Conservation (phyloP, 2,113 vertebrate genomes). For the Oplegnathus fasciatus region DNA sequence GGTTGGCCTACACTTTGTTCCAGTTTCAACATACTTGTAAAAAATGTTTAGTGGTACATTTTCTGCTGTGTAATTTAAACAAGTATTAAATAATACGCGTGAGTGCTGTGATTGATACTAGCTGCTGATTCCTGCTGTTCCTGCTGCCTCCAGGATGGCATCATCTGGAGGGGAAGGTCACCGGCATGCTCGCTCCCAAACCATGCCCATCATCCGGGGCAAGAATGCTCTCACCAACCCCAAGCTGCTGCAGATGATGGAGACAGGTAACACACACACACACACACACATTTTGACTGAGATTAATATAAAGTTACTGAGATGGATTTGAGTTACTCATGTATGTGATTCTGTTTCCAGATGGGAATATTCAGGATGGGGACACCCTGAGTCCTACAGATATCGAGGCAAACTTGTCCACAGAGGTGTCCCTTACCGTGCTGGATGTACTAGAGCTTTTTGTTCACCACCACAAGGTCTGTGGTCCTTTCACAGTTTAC, state of each 20-base stretch:
- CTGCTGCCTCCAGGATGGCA: slow-evolving; percentile 90
- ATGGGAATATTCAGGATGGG: slow-evolving; percentile 89
- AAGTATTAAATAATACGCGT: background rate
- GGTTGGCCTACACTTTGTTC: background rate
- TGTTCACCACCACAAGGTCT: slow-evolving; percentile 93
- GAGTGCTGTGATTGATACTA: background rate
- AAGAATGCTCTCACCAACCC: slow-evolving; percentile 97
- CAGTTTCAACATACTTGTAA: too few relatives aligned
- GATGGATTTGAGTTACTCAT: background rate
- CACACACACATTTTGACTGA: background rate
- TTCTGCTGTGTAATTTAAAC: background rate
- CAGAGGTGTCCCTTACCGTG: slow-evolving; percentile 94
- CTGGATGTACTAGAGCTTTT: slow-evolving; percentile 95
- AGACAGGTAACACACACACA: slow-evolving; percentile 86
- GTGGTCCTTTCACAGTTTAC: slow-evolving; percentile 8
- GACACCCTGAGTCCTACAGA: slow-evolving; percentile 92
- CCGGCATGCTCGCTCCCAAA: slow-evolving; percentile 95
- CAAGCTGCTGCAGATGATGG: slow-evolving; percentile 97
- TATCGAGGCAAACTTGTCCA: slow-evolving; percentile 94
- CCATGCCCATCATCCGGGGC: slow-evolving; percentile 95
- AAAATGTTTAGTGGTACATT: background rate
- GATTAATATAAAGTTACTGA: background rate
- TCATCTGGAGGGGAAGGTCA: slow-evolving; percentile 92
- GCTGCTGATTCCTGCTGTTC: slow-evolving; percentile 39
- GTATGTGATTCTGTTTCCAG: slow-evolving; percentile 57